Conservation (phyloP, 2,797 vertebrate genomes). For the Muscicapa comitata region DNA sequence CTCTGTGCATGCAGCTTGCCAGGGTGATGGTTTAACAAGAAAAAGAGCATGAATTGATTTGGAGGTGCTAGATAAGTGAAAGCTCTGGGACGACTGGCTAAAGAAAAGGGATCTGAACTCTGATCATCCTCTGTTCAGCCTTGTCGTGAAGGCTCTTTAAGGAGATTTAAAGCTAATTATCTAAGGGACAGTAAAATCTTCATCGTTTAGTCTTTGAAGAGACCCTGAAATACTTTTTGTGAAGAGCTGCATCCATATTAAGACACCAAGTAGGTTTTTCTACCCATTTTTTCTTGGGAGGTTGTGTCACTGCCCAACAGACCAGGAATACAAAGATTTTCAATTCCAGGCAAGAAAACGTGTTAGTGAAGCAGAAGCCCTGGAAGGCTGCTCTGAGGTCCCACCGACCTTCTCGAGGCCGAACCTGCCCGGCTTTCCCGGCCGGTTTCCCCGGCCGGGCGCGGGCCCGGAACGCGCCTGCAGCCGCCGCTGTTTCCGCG, state of each 20-base stretch:
- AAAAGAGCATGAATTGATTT: neutral
- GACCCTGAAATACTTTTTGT: neutral
- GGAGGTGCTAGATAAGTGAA: neutral
- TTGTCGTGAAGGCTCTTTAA: neutral
- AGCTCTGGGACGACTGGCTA: neutral
- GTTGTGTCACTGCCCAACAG: neutral
- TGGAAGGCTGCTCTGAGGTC: neutral
- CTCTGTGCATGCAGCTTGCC: neutral
- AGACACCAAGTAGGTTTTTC: neutral
- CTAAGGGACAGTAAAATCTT: neutral
- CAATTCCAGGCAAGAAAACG: neutral
- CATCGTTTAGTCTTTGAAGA: neutral
- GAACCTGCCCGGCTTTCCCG: rapidly evolving
- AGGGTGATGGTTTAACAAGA: neutral
- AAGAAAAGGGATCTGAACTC: neutral
- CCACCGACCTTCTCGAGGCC: rapidly evolving
- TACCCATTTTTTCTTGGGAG: rapidly evolving
- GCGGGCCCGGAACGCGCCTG: neutral
- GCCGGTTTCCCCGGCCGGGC: rapidly evolving
- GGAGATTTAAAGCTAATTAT: neutral
- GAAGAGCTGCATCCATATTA: neutral
- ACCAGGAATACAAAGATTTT: rapidly evolving
- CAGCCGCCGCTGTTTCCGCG: neutral
- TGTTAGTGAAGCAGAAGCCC: no score
- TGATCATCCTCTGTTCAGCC: neutral